Evolutionary conservation across 2,888 invertebrate species (phyloP).

Genomic region (Leptarthrus brevirostris): DNA sequence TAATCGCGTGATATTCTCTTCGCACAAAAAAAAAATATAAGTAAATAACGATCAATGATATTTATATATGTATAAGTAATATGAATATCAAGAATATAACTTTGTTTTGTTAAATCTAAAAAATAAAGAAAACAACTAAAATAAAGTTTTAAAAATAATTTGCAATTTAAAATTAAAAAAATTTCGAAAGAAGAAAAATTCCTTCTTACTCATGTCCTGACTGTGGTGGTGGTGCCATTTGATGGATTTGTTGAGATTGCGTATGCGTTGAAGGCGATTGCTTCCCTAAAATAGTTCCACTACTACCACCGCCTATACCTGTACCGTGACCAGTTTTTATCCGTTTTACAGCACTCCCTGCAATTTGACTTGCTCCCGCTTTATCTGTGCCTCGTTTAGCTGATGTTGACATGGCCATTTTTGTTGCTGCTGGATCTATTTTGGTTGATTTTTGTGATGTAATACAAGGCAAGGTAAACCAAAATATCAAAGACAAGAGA

Average conservation of each 20-base stretch:
- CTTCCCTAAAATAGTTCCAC: constrained; percentile 16
- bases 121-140: constrained; percentile 29
- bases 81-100: constrained; percentile 41
- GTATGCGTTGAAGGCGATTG: constrained; percentile 26
- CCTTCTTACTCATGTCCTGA: constrained; percentile 6
- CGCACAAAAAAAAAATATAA: constrained; percentile 17
- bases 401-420: constrained; percentile 27
- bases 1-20: not conserved
- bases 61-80: not conserved
- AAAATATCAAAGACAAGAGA: too few species aligned
- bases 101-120: constrained; percentile 9
- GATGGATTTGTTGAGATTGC: constrained; percentile 27
- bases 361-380: not conserved
- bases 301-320: not conserved
- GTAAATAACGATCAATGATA: constrained; percentile 16
- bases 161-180: not conserved
- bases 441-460: not conserved
- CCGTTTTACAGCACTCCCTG: not conserved
- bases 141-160: not conserved
- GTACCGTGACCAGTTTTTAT: not conserved
- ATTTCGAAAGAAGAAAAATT: not conserved
- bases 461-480: too few species aligned
- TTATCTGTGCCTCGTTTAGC: not conserved
- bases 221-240: constrained; percentile 1
- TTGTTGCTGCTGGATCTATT: constrained; percentile 28